A percentile compares a stretch with the other conserved stretches of the same genome.
Evolutionary conservation across 2,888 invertebrate genomes (phyloP).

Genomic region (Lasioglossum zephyrum): DNA sequence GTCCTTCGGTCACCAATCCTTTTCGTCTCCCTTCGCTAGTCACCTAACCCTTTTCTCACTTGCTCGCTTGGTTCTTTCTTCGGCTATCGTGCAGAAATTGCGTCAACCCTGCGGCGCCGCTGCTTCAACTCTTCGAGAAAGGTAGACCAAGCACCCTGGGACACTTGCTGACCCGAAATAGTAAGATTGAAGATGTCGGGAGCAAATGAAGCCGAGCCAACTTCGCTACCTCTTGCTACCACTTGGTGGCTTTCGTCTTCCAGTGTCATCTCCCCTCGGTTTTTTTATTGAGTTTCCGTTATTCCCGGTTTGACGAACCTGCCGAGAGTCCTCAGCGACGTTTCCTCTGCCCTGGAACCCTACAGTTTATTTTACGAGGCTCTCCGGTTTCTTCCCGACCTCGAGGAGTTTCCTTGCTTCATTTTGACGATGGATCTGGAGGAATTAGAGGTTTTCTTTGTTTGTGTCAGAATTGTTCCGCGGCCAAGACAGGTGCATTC

Average conservation of each 20-base stretch:
- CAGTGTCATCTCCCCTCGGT: neutral
- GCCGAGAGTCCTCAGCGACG: neutral
- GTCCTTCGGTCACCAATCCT: neutral
- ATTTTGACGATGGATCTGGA: neutral
- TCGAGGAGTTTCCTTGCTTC: neutral
- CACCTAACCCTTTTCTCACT: neutral
- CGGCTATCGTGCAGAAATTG: slow-evolving; percentile 47
- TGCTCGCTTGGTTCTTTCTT: neutral
- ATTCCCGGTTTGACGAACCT: neutral
- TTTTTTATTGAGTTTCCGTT: neutral
- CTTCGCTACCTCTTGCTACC: neutral
- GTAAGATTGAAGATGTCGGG: slow-evolving; percentile 63
- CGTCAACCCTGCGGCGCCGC: slow-evolving; percentile 49
- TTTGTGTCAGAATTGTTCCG: neutral
- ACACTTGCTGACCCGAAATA: slow-evolving; percentile 56
- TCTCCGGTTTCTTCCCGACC: neutral
- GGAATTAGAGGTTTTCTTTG: neutral
- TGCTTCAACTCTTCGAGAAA: neutral
- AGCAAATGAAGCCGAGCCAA: slow-evolving; percentile 53
- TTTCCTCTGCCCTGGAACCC: too few species aligned
- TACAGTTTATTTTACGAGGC: neutral
- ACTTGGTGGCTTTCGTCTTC: neutral
- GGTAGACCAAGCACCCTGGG: slow-evolving; percentile 17
- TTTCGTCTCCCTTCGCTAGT: neutral
- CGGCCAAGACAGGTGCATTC: neutral